Percentiles rank a stretch among this genome's conserved stretches.
phyloP scores from a whole-genome alignment of 2,888 invertebrate genomes.

The Pherbina coryleti region DNA sequence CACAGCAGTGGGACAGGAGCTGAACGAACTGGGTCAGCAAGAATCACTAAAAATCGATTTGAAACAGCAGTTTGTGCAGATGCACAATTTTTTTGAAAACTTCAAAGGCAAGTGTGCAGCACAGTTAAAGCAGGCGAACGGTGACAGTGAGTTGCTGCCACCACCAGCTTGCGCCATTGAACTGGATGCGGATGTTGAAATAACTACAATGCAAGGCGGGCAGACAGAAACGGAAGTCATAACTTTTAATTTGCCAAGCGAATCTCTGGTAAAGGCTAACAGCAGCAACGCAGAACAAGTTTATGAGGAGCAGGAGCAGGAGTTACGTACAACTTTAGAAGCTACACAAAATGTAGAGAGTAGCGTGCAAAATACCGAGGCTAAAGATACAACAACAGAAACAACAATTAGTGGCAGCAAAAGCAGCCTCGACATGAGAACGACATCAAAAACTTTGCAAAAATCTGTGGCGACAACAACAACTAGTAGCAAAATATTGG shows the following conservation, averaged over 20 bases:
- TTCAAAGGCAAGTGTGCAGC: conserved; percentile 54
- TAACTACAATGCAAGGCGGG: not conserved
- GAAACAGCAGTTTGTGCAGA: conserved; percentile 60
- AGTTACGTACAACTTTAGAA: conserved; percentile 13
- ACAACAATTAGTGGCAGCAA: conserved; percentile 32
- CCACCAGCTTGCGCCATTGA: conserved; percentile 44
- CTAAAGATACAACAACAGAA: conserved; percentile 35
- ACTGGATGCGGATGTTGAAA: conserved; percentile 10
- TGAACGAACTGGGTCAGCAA: conserved; percentile 45
- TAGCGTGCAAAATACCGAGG: conserved; percentile 27
- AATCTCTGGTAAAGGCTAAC: conserved; percentile 8
- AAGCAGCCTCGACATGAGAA: conserved; percentile 37
- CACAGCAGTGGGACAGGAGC: not conserved
- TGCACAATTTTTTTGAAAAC: conserved; percentile 62
- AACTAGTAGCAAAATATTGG: conserved; percentile 20
- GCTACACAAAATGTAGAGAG: conserved; percentile 4
- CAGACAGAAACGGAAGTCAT: conserved; percentile 32
- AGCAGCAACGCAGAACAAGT: not conserved
- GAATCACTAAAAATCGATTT: conserved; percentile 53
- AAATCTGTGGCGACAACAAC: conserved; percentile 43
- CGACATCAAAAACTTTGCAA: conserved; percentile 58
- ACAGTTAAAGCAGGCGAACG: not conserved
- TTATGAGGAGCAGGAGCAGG: conserved; percentile 25
- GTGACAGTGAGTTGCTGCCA: conserved; percentile 14
- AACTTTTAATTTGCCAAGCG: conserved; percentile 46